Percentiles rank a stretch among this genome's conserved stretches.
These are phyloP conservation scores for Toxostoma redivivum DNA, from an alignment of 2,113 vertebrate genomes.

Conservation along the genomic window DNA sequence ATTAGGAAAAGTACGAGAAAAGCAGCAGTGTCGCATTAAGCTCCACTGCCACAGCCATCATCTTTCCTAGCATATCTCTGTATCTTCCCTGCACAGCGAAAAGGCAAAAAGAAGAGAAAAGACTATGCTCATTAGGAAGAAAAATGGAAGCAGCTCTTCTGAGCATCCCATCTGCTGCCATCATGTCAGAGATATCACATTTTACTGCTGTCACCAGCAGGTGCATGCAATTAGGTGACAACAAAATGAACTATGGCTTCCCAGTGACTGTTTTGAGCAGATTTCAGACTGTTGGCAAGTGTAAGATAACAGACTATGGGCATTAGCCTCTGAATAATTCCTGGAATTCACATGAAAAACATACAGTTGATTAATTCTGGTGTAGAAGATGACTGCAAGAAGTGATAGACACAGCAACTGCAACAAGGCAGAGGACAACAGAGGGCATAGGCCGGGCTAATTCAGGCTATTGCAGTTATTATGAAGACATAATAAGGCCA, in stretches of 20 bases:
- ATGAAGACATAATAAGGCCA: background rate
- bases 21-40: background rate
- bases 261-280: background rate
- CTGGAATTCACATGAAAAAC: background rate
- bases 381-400: background rate
- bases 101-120: constrained; percentile 36
- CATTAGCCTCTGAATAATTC: constrained; percentile 13
- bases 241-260: constrained; percentile 57
- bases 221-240: constrained; percentile 59
- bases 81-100: background rate
- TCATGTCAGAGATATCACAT: constrained; percentile 45
- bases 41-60: background rate
- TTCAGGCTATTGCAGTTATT: background rate
- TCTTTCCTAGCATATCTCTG: background rate
- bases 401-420: background rate
- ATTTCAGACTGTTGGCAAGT: constrained; percentile 24
- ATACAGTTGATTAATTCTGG: background rate
- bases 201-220: constrained; percentile 56
- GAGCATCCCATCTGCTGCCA: constrained; percentile 46
- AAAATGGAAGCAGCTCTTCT: constrained; percentile 50
- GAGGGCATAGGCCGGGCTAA: background rate
- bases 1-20: background rate
- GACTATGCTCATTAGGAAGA: constrained; percentile 54
- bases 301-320: background rate
- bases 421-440: background rate